Evolutionary conservation across 2,797 vertebrate genomes (phyloP).

Genomic region (Martes flavigula): DNA sequence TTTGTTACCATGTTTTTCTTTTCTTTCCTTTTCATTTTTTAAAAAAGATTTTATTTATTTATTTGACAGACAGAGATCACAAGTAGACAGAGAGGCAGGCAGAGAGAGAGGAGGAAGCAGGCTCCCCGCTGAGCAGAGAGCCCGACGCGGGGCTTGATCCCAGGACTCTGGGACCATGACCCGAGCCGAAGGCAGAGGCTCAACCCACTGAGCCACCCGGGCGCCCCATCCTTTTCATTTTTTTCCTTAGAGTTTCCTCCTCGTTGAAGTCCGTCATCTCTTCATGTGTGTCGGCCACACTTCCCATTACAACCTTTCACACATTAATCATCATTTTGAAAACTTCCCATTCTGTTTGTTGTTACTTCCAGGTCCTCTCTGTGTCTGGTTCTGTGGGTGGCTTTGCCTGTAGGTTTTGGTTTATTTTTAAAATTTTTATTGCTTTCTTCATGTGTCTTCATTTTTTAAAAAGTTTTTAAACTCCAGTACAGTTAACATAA

Average conservation of each 20-base stretch:
- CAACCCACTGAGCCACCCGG: too few species aligned
- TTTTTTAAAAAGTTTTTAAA: neutral
- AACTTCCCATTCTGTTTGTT: neutral
- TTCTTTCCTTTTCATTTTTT: neutral
- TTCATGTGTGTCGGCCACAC: neutral
- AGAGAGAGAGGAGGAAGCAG: too few species aligned
- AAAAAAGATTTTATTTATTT: too few species aligned
- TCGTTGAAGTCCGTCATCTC: neutral
- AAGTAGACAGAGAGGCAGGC: too few species aligned
- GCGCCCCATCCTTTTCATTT: neutral
- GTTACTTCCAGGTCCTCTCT: neutral
- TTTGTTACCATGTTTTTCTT: neutral
- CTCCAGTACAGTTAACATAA: neutral
- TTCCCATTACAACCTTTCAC: neutral
- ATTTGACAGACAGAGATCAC: too few species aligned
- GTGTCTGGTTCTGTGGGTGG: neutral
- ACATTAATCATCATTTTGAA: neutral
- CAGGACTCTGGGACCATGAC: too few species aligned
- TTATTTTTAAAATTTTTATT: neutral
- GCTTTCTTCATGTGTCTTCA: neutral
- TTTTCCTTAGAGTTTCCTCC: neutral
- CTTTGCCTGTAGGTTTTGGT: neutral
- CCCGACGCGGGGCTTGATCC: too few species aligned
- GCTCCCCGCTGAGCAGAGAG: too few species aligned
- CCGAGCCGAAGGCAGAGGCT: too few species aligned